These are phyloP conservation scores for Metridium senile DNA, from an alignment of 92 coral and sea anemone species.

Conservation along the genomic window DNA sequence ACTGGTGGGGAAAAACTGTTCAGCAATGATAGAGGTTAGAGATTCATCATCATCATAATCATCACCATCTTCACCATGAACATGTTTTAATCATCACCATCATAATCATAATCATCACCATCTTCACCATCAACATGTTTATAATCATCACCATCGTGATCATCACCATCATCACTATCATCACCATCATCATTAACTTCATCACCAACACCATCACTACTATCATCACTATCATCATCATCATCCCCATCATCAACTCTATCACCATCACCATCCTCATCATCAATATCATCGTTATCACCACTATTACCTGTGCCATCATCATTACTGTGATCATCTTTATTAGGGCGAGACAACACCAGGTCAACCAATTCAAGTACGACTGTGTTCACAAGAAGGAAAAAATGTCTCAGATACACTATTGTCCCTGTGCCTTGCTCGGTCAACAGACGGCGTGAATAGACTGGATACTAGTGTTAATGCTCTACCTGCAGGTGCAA, in stretches of 20 bases:
- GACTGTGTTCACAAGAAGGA: slow-evolving; percentile 76
- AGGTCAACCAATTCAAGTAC: slow-evolving; percentile 64
- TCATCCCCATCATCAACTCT: too few species aligned
- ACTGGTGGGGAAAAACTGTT: slow-evolving; percentile 74
- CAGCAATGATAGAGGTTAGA: slow-evolving; percentile 64
- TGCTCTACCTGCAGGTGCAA: slow-evolving; percentile 21
- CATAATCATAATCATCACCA: too few species aligned
- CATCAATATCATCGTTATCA: background rate
- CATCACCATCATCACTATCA: too few species aligned
- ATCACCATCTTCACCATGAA: background rate
- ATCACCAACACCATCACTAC: too few species aligned
- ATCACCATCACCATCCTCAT: too few species aligned
- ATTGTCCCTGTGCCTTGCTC: slow-evolving; percentile 61
- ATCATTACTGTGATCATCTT: background rate
- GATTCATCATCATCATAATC: too few species aligned
- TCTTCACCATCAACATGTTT: background rate
- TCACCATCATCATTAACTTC: too few species aligned
- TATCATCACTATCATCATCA: too few species aligned
- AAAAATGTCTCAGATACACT: slow-evolving; percentile 63
- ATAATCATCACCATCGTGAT: too few species aligned
- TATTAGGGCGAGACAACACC: slow-evolving; percentile 56
- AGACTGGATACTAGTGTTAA: slow-evolving; percentile 15
- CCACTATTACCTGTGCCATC: too few species aligned
- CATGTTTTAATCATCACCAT: too few species aligned
- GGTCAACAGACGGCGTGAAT: slow-evolving; percentile 19